These are phyloP conservation scores for Numida meleagris DNA, from an alignment of 2,113 vertebrate genomes.

Conservation along the genomic window DNA sequence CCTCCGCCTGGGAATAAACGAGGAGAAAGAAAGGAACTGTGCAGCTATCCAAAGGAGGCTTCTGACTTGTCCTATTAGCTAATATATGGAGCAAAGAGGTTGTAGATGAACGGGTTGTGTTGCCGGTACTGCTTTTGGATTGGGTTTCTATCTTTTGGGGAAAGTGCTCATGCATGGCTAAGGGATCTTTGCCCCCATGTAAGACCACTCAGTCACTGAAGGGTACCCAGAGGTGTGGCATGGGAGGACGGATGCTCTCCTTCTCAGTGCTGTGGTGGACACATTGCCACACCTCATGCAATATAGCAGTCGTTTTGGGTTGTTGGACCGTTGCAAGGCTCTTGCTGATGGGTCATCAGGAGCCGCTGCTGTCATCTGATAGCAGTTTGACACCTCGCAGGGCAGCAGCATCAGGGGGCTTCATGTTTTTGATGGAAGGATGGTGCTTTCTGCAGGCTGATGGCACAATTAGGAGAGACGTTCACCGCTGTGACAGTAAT, in stretches of 20 bases:
- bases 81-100: neutral
- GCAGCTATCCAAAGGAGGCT: neutral
- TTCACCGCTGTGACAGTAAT: neutral
- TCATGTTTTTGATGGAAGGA: neutral
- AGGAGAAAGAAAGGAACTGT: neutral
- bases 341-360: neutral
- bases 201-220: neutral
- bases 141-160: neutral
- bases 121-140: neutral
- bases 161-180: accelerated
- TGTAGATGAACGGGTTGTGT: accelerated
- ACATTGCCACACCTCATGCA: neutral
- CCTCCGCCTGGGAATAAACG: neutral
- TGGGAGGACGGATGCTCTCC: neutral
- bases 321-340: neutral
- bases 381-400: neutral
- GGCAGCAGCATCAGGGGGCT: neutral
- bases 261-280: neutral
- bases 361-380: neutral
- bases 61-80: neutral
- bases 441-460: neutral
- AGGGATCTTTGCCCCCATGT: neutral
- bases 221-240: neutral
- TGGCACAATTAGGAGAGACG: neutral
- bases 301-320: neutral